These are phyloP conservation scores for Catagonus wagneri DNA, from an alignment of 2,113 vertebrate genomes.

Conservation along the genomic window DNA sequence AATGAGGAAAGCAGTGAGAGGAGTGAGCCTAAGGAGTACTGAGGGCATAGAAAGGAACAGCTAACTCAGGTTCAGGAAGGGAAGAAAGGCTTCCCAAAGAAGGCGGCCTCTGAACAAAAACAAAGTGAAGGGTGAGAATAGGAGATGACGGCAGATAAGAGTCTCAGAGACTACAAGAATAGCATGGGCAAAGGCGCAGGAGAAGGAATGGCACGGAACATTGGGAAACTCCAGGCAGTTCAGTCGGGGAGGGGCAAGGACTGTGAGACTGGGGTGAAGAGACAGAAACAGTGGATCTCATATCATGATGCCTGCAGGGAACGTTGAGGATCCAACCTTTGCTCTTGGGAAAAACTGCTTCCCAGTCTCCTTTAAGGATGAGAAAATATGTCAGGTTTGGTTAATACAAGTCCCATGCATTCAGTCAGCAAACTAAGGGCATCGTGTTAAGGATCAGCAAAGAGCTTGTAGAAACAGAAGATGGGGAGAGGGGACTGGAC, in stretches of 20 bases:
- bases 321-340: not conserved
- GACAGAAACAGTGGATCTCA: not conserved
- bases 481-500: not conserved
- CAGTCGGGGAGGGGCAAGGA: not conserved
- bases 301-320: not conserved
- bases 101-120: not conserved
- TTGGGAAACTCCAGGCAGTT: not conserved
- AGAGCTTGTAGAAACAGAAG: not conserved
- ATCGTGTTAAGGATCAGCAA: too few species aligned
- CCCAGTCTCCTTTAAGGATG: not conserved
- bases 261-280: not conserved
- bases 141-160: not conserved
- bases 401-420: not conserved
- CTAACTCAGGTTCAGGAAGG: not conserved
- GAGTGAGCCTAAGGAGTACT: not conserved
- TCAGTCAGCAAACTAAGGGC: not conserved
- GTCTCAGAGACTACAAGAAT: not conserved
- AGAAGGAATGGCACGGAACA: not conserved
- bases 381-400: not conserved
- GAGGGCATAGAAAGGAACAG: not conserved
- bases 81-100: not conserved
- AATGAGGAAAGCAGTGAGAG: not conserved
- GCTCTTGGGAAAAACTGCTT: not conserved
- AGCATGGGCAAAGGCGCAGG: not conserved
- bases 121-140: not conserved